Base-by-base conservation (phyloP, 1,140 invertebrate species). In the Camponotus floridanus region DNA sequence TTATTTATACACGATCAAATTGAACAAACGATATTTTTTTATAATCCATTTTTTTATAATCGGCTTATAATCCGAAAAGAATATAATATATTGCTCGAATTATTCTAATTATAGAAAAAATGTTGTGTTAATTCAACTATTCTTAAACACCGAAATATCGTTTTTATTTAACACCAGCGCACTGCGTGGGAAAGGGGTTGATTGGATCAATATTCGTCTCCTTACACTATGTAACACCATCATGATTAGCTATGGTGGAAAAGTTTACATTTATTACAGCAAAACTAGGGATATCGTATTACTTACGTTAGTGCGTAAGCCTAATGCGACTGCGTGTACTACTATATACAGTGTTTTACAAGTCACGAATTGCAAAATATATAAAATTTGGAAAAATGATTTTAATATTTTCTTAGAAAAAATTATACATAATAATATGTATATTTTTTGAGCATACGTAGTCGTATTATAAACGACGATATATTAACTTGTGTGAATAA, bases 131-230 rank as follows among this genome's bases (percentile, higher is more conserved):
- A 26, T 7, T 8, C 36, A 39, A 39, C 36, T 2, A 26, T 26
- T 39, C 13, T 39, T 26, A 18, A 57, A 61, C n/a, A 55, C 13
- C 21, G 64, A 80, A 80, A 80, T 42, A 21, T 68, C 39, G 13
- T n/a, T 68, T 51, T 51, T 48, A 7, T 70, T 9, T 42, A 80
- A n/a, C 15, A 26, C 18, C 18, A 21, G 1, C 4, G 48, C 18
- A 45, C 5, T 59, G 21, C 21, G n/a, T 6, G 61, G 8, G 13
- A 57, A 78, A 80, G 36, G 21, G 65, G 78, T 59, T 81, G 51
- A 81, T 57, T 81, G 65, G 36, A 81, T 81, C 79, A 81, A 81
- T 81, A 81, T 81, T 51, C 18, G 71, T 61, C 33, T 81, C 42
- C 18, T 68, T 70, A 80, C 65, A 15, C 26, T 15, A 33, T 45